Base-by-base conservation (phyloP, 2,888 invertebrate genomes). In the Dryococelus australis region DNA sequence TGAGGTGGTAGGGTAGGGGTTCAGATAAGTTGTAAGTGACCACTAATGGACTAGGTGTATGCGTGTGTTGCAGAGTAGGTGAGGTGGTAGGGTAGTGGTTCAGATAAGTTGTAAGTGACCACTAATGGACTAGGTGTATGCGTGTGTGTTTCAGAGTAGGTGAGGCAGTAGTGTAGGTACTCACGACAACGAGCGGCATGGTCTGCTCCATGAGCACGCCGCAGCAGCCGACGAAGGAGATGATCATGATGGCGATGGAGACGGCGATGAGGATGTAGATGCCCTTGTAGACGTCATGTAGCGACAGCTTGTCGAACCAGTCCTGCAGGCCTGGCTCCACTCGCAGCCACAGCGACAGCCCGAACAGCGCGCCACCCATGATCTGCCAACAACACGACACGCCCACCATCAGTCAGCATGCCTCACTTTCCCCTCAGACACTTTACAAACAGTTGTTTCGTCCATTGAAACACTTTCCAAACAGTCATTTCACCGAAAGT, bases 321-420 rank as follows among this genome's bases (percentile, higher is more conserved):
- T 97, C 96, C 91, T 96, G 95, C 91, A 98, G 96, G 6, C 96
- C 96, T 0, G 96, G 95, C 91, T 98, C 97, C 87, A 97, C 94
- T 90, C 96, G 94, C 89, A 97, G 94, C 97, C 97, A 98, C 86
- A 98, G 93, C 88, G 96, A 96, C 20, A 98, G 92, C 0, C 96
- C 96, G 91, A 97, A 96, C 90, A 97, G 93, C 16, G 96, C 94
- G 0, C 95, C 94, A n/a, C 97, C 97, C 89, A 97, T 94, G 90
- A 97, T 94, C 97, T 97, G 94, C 81, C 24, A 94, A 94, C 35
- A 43, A 87, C 20, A 88, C n/a, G 47, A 86, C 26, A 51, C 26
- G 28, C 27, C 26, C 4, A n/a, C 28, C 35, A n/a, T 28, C 27
- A 81, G n/a, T 35, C 35, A 35, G 2, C 4, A 78, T 3, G 5